Evolutionary conservation across 1,140 invertebrate genomes (phyloP).

Genomic region (Neoseiulus cucumeris): DNA sequence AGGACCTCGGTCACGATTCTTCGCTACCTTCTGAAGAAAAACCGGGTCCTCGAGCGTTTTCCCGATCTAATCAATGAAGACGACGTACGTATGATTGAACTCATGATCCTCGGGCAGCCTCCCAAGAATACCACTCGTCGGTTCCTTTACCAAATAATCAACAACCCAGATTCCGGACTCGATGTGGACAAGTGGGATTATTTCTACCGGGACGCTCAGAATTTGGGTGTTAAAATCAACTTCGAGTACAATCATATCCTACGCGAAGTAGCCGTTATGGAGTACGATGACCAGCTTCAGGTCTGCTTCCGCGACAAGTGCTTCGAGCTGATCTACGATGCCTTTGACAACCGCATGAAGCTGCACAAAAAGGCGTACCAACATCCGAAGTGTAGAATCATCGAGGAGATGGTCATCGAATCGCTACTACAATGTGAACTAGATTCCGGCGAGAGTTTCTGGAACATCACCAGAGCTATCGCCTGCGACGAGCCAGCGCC

Average conservation of each 20-base stretch:
- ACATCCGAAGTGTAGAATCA: constrained; percentile 28
- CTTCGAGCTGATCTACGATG: constrained; percentile 27
- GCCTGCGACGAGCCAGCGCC: neutral
- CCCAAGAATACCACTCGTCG: constrained; percentile 19
- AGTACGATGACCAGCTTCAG: constrained; percentile 23
- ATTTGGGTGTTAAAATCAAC: constrained; percentile 29
- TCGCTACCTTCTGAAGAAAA: constrained; percentile 8
- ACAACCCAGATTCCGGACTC: constrained; percentile 38
- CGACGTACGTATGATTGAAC: constrained; percentile 30
- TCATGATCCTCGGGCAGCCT: constrained; percentile 27
- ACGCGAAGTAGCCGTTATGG: constrained; percentile 26
- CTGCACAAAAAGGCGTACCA: constrained; percentile 34
- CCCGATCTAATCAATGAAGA: constrained; percentile 15
- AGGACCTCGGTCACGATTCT: constrained; percentile 11
- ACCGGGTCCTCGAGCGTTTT: constrained; percentile 12
- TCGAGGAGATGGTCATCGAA: constrained; percentile 28
- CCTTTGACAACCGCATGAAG: constrained; percentile 29
- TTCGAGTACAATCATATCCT: constrained; percentile 32
- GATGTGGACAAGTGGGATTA: constrained; percentile 57
- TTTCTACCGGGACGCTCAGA: constrained; percentile 37
- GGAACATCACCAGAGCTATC: neutral
- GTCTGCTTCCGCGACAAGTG: constrained; percentile 32
- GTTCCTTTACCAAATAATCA: constrained; percentile 35
- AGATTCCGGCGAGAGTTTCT: neutral
- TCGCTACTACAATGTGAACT: neutral